Base-by-base conservation (phyloP, 2,797 vertebrate genomes). In the Philypnodon macrostomus region DNA sequence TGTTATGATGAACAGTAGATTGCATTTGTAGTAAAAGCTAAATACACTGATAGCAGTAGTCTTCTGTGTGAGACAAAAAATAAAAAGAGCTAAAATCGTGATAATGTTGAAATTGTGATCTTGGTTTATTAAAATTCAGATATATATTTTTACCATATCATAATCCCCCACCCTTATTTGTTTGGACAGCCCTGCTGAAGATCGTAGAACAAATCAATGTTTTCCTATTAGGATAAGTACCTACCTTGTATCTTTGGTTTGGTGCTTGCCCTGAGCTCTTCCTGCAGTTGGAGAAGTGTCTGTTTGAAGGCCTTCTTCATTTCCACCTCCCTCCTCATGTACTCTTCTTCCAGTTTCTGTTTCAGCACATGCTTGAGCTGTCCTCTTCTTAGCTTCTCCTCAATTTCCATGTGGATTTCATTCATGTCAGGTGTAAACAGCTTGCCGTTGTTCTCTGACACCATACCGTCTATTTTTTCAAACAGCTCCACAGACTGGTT, bases 391-490 rank as follows among this genome's bases (percentile, higher is more conserved):
- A 58, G 37, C 34, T 41, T 75, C n/a, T 79, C 63, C 0, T 63
- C 26, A 1, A 73, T 36, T 45, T 27, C 67, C 26, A 17, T 4
- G 3, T 70, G n/a, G 30, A 60, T 5, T 2, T 58, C 31, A 0
- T 7, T 34, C 19, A 53, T 40, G 19, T 78, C 18, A 0, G 74
- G 61, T 10, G 38, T 18, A 49, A 79, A 76, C 1, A 63, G 35
- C 31, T 2, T 34, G 2, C 47, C 38, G 0, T 6, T 13, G 46
- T 76, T 79, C 11, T 7, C 63, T 32, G 57, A 59, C 50, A 65
- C 64, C 64, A 75, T 71, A 24, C 73, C 72, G 2, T 81, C 75
- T 9, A 79, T 63, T 64, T 81, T 78, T 44, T 77, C 57, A 37
- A 77, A 67, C 27, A 83, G 68, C 39, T 70, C 50, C 0, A 18